phyloP scores from a whole-genome alignment of 2,797 vertebrate genomes.

The Neosilurus hyrtlii region DNA sequence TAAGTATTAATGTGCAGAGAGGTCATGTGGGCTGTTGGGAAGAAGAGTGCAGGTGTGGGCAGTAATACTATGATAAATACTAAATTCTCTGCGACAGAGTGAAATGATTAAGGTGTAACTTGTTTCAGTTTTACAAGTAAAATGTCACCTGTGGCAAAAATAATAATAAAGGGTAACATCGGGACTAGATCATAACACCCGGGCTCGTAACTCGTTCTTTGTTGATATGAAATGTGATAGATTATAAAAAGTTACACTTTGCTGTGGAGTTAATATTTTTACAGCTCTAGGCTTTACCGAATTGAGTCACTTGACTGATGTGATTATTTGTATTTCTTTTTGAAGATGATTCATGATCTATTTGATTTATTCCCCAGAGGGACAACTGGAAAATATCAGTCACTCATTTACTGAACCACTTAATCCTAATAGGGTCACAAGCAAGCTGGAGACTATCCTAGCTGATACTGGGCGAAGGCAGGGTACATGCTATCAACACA shows the following conservation, averaged over 20 bases:
- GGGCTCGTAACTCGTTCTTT: not conserved
- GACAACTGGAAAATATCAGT: not conserved
- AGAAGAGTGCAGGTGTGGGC: not conserved
- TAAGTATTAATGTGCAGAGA: conserved; percentile 11
- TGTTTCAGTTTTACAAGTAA: not conserved
- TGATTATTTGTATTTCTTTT: not conserved
- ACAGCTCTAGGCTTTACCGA: not conserved
- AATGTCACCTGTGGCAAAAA: not conserved
- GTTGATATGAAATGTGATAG: not conserved
- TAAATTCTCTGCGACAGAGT: not conserved
- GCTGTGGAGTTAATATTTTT: not conserved
- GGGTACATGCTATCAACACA: too few species aligned
- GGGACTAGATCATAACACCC: not conserved
- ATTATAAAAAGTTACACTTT: not conserved
- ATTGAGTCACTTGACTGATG: not conserved
- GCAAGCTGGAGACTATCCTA: too few species aligned
- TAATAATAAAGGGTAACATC: not conserved
- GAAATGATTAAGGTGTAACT: not conserved
- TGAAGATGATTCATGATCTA: not conserved
- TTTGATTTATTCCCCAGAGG: not conserved
- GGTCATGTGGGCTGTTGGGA: not conserved
- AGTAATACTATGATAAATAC: not conserved
- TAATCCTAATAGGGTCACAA: too few species aligned
- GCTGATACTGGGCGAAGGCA: too few species aligned
- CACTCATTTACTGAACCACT: too few species aligned